Conservation (phyloP, 2,113 vertebrate genomes). For the Nannobrachium achirus region DNA sequence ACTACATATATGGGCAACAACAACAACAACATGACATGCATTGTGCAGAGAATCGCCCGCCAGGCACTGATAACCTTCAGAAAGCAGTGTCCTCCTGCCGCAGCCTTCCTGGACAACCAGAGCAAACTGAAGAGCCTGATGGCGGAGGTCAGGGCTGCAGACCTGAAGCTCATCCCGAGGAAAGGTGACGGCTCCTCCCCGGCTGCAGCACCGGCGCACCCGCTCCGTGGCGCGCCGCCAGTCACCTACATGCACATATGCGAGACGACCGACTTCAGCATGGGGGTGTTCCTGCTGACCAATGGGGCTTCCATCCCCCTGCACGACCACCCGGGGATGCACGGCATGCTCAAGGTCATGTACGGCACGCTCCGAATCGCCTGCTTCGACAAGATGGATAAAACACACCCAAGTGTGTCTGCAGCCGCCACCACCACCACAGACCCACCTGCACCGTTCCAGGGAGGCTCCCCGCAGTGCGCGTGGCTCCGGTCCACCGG, state of each 20-base stretch:
- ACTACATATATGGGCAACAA: too few species aligned
- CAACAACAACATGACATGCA: constrained; percentile 83
- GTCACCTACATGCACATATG: constrained; percentile 98
- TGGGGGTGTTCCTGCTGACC: constrained; percentile 92
- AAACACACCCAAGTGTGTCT: too few species aligned
- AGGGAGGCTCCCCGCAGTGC: constrained; percentile 69
- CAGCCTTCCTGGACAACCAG: constrained; percentile 82
- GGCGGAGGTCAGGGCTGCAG: constrained; percentile 86
- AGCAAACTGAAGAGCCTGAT: constrained; percentile 82
- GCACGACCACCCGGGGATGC: constrained; percentile 97
- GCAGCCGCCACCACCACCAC: too few species aligned
- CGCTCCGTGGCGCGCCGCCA: constrained; percentile 72
- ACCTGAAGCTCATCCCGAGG: constrained; percentile 85
- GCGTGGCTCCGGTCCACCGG: constrained; percentile 83
- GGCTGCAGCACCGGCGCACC: neutral
- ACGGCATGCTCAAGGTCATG: constrained; percentile 92
- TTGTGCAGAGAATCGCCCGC: constrained; percentile 89
- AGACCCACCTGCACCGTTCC: constrained; percentile 52
- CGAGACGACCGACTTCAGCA: constrained; percentile 92
- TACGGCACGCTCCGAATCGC: constrained; percentile 91
- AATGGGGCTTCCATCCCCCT: constrained; percentile 93
- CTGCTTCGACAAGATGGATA: constrained; percentile 87
- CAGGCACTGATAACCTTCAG: constrained; percentile 89
- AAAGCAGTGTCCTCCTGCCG: constrained; percentile 43
- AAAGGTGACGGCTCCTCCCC: constrained; percentile 59